phyloP scores from a whole-genome alignment of 2,888 invertebrate species.

The Minunthozetes semirufus region DNA sequence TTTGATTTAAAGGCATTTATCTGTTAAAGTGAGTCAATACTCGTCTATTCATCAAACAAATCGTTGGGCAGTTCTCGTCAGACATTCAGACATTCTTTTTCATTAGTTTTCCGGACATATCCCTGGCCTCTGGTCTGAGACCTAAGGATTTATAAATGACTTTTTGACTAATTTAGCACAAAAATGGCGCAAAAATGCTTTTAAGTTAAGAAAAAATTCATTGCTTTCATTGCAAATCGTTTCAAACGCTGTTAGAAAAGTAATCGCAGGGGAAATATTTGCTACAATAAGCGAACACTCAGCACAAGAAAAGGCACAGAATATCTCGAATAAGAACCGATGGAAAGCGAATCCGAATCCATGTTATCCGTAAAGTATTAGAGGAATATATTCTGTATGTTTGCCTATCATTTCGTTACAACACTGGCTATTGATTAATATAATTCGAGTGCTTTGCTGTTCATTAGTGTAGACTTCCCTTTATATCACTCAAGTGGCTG shows the following conservation, averaged over 20 bases:
- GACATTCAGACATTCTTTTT: conserved; percentile 4
- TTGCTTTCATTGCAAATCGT: conserved; percentile 30
- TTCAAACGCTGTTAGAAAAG: not conserved
- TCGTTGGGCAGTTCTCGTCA: conserved; percentile 25
- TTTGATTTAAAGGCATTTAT: conserved; percentile 31
- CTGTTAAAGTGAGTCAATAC: conserved; percentile 16
- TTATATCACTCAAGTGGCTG: not conserved
- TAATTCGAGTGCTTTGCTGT: conserved; percentile 16
- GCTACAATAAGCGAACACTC: not conserved
- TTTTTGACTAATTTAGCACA: conserved; percentile 20
- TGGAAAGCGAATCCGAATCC: not conserved
- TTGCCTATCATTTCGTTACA: conserved; percentile 2
- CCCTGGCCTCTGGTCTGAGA: not conserved
- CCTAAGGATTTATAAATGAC: conserved; percentile 19
- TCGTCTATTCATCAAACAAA: conserved; percentile 13
- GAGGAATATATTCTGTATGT: not conserved
- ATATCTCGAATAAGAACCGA: not conserved
- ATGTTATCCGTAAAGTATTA: not conserved
- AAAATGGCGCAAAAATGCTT: too few species aligned
- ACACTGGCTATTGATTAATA: conserved; percentile 11
- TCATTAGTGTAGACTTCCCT: conserved; percentile 19
- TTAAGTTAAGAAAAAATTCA: conserved; percentile 8
- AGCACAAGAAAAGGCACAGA: too few species aligned
- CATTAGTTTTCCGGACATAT: not conserved
- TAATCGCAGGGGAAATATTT: conserved; percentile 22